phyloP scores from a whole-genome alignment of 2,113 vertebrate genomes.

The Ceyx melanurus region DNA sequence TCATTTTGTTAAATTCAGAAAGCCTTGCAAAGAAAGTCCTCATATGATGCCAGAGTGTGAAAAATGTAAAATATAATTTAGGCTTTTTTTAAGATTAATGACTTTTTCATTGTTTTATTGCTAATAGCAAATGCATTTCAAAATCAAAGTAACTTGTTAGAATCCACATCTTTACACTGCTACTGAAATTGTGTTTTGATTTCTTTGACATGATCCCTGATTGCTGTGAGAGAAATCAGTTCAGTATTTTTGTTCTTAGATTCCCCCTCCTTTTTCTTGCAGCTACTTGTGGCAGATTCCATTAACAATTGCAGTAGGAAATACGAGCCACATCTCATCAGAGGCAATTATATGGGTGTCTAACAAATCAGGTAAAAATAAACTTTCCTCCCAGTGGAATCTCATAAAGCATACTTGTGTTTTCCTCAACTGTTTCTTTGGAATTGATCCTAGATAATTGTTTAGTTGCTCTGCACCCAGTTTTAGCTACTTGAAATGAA shows the following conservation, averaged over 20 bases:
- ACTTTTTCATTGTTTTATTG: constrained; percentile 45
- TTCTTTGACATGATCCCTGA: constrained; percentile 70
- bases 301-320: constrained; percentile 92
- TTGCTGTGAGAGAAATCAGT: constrained; percentile 70
- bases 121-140: constrained; percentile 52
- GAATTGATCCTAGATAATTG: constrained; percentile 65
- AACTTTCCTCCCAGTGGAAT: constrained; percentile 70
- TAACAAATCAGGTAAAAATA: constrained; percentile 93
- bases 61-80: constrained; percentile 40
- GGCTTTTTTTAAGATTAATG: not conserved
- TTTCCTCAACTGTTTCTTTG: constrained; percentile 67
- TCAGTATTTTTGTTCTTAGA: constrained; percentile 75
- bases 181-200: constrained; percentile 67
- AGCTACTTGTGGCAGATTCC: constrained; percentile 97
- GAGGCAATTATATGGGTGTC: constrained; percentile 96
- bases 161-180: constrained; percentile 56
- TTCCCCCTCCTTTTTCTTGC: constrained; percentile 75
- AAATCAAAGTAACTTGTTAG: constrained; percentile 53
- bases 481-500: constrained; percentile 47
- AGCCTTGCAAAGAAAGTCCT: constrained; percentile 2
- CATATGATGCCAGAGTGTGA: constrained; percentile 1
- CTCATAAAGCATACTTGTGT: constrained; percentile 64
- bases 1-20: constrained; percentile 19
- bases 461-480: constrained; percentile 55
- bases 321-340: constrained; percentile 83